Percentiles rank a stretch among this genome's conserved stretches.
Conservation (phyloP, 2,888 invertebrate genomes). For the Drosophila silvestris region DNA sequence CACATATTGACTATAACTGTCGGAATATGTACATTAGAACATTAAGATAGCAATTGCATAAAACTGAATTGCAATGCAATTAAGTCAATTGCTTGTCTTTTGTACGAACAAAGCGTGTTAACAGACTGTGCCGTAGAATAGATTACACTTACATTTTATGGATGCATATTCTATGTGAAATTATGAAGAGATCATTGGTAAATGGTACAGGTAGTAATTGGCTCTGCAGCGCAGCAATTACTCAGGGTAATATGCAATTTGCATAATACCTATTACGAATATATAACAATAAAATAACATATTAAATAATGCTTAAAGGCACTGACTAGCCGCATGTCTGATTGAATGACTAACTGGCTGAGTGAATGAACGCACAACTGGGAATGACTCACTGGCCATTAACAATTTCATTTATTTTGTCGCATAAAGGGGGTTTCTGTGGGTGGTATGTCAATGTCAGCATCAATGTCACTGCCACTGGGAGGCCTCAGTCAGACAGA, state of each 20-base stretch:
- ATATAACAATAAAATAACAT: conserved; percentile 78
- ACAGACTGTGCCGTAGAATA: neutral
- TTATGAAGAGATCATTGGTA: conserved; percentile 18
- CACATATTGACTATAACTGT: neutral
- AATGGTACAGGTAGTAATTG: conserved; percentile 34
- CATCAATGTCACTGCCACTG: conserved; percentile 67
- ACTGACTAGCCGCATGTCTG: conserved; percentile 15
- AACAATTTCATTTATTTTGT: conserved; percentile 80
- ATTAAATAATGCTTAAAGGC: conserved; percentile 63
- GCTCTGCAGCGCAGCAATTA: conserved; percentile 60
- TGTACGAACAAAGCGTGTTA: conserved; percentile 8
- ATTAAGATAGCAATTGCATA: conserved; percentile 23
- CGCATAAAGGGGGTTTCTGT: conserved; percentile 49
- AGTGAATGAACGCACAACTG: conserved; percentile 4
- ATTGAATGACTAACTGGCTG: conserved; percentile 12
- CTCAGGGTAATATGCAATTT: conserved; percentile 67
- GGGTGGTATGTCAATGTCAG: conserved; percentile 68
- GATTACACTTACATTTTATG: conserved; percentile 8
- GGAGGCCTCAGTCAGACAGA: conserved; percentile 52
- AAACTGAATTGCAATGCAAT: conserved; percentile 4
- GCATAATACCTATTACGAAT: conserved; percentile 65
- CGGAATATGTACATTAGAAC: conserved; percentile 9
- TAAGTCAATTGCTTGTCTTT: conserved; percentile 14
- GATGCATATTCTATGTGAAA: conserved; percentile 6
- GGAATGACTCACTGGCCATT: conserved; percentile 62